Conservation (phyloP, 2,888 invertebrate species). For the Eledone cirrhosa region DNA sequence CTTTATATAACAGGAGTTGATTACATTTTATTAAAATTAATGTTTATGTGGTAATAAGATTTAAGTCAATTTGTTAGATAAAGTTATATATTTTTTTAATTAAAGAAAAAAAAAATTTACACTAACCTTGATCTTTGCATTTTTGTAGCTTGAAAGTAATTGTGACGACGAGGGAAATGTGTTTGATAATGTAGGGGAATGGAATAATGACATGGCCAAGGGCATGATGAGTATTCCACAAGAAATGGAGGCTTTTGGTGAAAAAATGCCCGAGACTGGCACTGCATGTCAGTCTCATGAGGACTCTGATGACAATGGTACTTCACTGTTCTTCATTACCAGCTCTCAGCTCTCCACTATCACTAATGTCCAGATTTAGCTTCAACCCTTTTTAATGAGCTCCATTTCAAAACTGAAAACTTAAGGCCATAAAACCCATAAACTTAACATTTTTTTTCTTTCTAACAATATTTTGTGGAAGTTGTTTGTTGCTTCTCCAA, state of each 20-base stretch:
- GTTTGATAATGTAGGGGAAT: constrained; percentile 56
- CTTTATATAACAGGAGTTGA: too few species aligned
- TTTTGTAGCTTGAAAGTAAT: constrained; percentile 28
- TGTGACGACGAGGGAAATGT: constrained; percentile 40
- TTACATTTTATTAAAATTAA: too few species aligned
- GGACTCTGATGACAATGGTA: constrained; percentile 26
- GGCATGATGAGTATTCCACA: constrained; percentile 65
- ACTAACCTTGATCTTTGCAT: constrained; percentile 21
- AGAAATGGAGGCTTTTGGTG: constrained; percentile 64
- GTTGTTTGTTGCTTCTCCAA: too few species aligned
- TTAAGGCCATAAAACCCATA: too few species aligned
- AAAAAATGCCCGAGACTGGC: constrained; percentile 43
- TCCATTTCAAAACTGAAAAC: too few species aligned
- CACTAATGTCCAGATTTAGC: too few species aligned
- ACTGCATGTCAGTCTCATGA: constrained; percentile 28
- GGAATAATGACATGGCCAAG: constrained; percentile 64
- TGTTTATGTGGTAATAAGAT: too few species aligned
- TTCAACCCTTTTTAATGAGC: too few species aligned
- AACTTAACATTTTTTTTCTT: too few species aligned
- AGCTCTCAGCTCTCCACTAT: neutral
- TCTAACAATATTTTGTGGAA: too few species aligned
- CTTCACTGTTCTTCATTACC: constrained; percentile 20
- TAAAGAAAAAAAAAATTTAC: neutral
- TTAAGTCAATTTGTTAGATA: too few species aligned
- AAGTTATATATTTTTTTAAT: too few species aligned